Conservation (phyloP, 2,888 invertebrate species). For the Ceraclea dissimilis region DNA sequence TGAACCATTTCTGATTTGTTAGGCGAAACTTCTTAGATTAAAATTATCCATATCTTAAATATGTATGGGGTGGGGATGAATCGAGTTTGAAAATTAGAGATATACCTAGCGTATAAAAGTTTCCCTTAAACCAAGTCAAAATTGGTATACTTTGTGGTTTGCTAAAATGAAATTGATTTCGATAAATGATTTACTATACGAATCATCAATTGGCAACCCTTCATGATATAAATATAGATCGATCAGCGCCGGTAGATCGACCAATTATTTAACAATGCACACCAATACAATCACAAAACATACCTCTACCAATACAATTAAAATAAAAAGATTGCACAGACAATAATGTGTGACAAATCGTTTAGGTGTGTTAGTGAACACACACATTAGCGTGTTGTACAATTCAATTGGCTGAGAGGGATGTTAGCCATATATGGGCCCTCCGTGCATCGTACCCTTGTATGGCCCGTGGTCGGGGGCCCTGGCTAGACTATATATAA, state of each 20-base stretch:
- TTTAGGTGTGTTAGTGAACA: background rate
- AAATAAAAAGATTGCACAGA: too few relatives aligned
- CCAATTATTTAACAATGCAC: background rate
- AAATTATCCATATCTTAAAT: too few relatives aligned
- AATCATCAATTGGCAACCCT: background rate
- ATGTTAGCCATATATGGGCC: constrained; percentile 1
- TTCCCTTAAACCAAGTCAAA: too few relatives aligned
- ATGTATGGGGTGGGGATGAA: too few relatives aligned
- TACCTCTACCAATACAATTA: background rate
- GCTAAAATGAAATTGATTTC: too few relatives aligned
- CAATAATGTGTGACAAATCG: background rate
- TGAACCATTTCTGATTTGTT: too few relatives aligned
- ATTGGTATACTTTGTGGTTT: too few relatives aligned
- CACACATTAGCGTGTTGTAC: background rate
- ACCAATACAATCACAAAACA: background rate
- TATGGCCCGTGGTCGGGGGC: background rate
- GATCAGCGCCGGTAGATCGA: constrained; percentile 1
- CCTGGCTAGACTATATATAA: background rate
- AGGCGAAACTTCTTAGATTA: too few relatives aligned
- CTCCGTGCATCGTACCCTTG: constrained; percentile 1
- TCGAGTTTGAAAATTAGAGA: too few relatives aligned
- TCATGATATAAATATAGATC: background rate
- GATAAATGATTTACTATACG: background rate
- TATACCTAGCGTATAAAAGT: too few relatives aligned
- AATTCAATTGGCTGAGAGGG: background rate